Evolutionary conservation across 2,113 vertebrate species (phyloP).

Genomic region (Lutjanus erythropterus): DNA sequence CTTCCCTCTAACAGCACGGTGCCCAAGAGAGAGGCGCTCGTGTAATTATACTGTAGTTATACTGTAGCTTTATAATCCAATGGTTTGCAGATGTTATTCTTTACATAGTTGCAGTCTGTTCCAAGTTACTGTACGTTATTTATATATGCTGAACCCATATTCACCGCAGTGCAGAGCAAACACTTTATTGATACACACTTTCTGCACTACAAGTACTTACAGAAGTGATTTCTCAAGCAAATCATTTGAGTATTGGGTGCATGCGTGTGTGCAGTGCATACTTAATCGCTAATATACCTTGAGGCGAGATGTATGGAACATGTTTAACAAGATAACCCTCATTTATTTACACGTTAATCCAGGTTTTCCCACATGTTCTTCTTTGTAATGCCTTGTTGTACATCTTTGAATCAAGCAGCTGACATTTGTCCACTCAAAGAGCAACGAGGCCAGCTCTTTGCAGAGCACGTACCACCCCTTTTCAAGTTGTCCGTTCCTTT

Average conservation of each 20-base stretch:
- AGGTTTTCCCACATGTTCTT: slow-evolving; percentile 21
- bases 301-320: slow-evolving; percentile 56
- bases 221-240: slow-evolving; percentile 25
- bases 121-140: slow-evolving; percentile 63
- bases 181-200: slow-evolving; percentile 39
- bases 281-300: slow-evolving; percentile 56
- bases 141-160: slow-evolving; percentile 43
- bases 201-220: neutral
- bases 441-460: slow-evolving; percentile 51
- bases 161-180: slow-evolving; percentile 45
- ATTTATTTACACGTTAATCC: slow-evolving; percentile 52
- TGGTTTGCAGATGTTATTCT: slow-evolving; percentile 76
- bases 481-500: slow-evolving; percentile 70
- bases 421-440: slow-evolving; percentile 42
- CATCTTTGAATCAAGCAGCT: slow-evolving; percentile 34
- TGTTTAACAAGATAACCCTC: slow-evolving; percentile 56
- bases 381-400: slow-evolving; percentile 23
- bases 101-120: slow-evolving; percentile 61
- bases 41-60: slow-evolving; percentile 79
- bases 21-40: slow-evolving; percentile 71
- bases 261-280: slow-evolving; percentile 11
- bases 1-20: slow-evolving; percentile 66
- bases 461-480: slow-evolving; percentile 48
- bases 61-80: slow-evolving; percentile 72
- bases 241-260: slow-evolving; percentile 5